phyloP scores from a whole-genome alignment of 2,113 vertebrate species.

The Coregonus clupeaformis region DNA sequence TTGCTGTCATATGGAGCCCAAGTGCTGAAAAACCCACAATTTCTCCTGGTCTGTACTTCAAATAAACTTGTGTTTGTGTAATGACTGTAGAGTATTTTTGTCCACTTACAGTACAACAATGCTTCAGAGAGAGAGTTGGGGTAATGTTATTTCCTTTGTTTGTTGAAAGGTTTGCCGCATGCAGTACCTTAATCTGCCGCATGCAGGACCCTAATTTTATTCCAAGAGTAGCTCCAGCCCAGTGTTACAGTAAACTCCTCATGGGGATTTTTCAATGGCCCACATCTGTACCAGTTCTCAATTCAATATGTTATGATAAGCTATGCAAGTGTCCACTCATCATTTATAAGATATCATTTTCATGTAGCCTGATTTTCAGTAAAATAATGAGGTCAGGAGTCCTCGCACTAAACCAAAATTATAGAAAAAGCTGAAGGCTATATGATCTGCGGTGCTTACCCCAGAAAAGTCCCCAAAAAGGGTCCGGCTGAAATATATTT shows the following conservation, averaged over 20 bases:
- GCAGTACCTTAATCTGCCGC: conserved; percentile 51
- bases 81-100: conserved; percentile 80
- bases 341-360: too few relatives aligned
- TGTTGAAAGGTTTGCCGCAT: conserved; percentile 65
- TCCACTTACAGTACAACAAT: conserved; percentile 64
- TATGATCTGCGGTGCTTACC: too few relatives aligned
- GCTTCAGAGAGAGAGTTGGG: conserved; percentile 69
- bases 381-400: too few relatives aligned
- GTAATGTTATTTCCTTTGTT: conserved; percentile 80
- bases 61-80: conserved; percentile 90
- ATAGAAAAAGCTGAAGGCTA: too few relatives aligned
- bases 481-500: not conserved
- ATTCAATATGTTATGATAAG: too few relatives aligned
- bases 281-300: too few relatives aligned
- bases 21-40: conserved; percentile 77
- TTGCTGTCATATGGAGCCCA: conserved; percentile 91
- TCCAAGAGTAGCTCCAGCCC: conserved; percentile 33
- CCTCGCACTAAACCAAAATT: too few relatives aligned
- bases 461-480: too few relatives aligned
- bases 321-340: too few relatives aligned
- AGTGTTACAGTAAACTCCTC: not conserved
- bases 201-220: conserved; percentile 41
- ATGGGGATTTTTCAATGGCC: not conserved
- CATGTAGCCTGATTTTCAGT: too few relatives aligned
- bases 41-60: conserved; percentile 76